Evolutionary conservation across 2,888 invertebrate species (phyloP).

Genomic region (Chymomyza procnemis): DNA sequence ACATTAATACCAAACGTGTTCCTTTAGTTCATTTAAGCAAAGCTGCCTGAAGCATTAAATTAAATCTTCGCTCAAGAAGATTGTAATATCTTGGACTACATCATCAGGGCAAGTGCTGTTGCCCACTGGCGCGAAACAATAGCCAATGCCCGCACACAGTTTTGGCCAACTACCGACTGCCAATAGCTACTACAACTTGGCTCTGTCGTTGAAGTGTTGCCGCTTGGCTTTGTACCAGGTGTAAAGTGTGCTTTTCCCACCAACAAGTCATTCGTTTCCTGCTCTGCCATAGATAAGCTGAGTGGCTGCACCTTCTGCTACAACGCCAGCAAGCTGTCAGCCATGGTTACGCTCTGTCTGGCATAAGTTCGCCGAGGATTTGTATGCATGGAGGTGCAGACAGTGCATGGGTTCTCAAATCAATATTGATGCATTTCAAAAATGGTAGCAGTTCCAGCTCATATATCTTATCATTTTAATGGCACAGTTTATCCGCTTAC

Average conservation of each 20-base stretch:
- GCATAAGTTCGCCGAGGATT: constrained; percentile 33
- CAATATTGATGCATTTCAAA: constrained; percentile 46
- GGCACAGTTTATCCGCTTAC: constrained; percentile 62
- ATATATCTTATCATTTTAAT: constrained; percentile 65
- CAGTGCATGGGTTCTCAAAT: constrained; percentile 63
- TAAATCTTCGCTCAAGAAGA: neutral
- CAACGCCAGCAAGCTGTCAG: constrained; percentile 33
- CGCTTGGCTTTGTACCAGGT: constrained; percentile 35
- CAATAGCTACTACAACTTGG: neutral
- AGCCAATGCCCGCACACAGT: neutral
- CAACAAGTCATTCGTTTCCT: constrained; percentile 50
- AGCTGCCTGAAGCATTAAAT: constrained; percentile 9
- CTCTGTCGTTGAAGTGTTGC: neutral
- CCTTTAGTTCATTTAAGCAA: too few relatives aligned
- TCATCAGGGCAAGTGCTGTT: neutral
- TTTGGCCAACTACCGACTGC: neutral
- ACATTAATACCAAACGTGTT: too few relatives aligned
- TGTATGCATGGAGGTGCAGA: constrained; percentile 43
- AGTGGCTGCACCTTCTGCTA: constrained; percentile 5
- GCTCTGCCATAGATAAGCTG: constrained; percentile 4
- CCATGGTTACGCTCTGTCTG: constrained; percentile 49
- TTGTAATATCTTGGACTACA: neutral
- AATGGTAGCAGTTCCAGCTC: constrained; percentile 13
- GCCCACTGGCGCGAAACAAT: neutral
- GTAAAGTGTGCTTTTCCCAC: constrained; percentile 67